Conservation (phyloP, 2,888 invertebrate genomes). For the Bombyx huttoni region DNA sequence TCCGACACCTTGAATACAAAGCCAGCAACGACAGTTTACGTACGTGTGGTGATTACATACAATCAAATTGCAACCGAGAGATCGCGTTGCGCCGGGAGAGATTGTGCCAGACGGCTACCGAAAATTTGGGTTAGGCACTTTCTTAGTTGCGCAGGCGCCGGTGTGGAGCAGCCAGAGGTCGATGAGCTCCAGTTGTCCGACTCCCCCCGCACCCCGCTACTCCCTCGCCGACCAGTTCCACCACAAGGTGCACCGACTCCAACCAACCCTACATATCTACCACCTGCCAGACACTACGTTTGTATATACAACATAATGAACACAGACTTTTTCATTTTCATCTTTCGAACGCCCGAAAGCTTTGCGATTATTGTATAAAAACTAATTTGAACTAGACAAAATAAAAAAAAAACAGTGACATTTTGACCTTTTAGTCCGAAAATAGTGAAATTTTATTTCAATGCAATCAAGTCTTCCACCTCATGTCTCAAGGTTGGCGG, state of each 20-base stretch:
- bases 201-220: constrained; percentile 20
- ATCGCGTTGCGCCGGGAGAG: constrained; percentile 28
- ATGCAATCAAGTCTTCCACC: background rate
- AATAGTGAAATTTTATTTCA: too few species aligned
- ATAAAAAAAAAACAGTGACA: too few species aligned
- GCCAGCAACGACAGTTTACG: constrained; percentile 9
- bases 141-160: constrained; percentile 52
- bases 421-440: constrained; percentile 19
- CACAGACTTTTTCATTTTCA: constrained; percentile 13
- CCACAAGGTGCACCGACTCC: constrained; percentile 64
- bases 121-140: constrained; percentile 64
- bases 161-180: constrained; percentile 43
- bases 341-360: constrained; percentile 9
- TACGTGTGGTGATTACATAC: constrained; percentile 48
- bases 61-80: constrained; percentile 17
- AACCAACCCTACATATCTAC: constrained; percentile 64
- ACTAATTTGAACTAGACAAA: too few species aligned
- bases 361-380: too few species aligned
- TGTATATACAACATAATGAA: constrained; percentile 36
- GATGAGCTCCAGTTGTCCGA: constrained; percentile 42
- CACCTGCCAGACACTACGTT: constrained; percentile 65
- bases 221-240: constrained; percentile 52
- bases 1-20: constrained; percentile 19
- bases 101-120: constrained; percentile 59
- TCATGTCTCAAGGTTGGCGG: background rate